Conservation (phyloP, 2,888 invertebrate genomes). For the Acanthopleura granulata region DNA sequence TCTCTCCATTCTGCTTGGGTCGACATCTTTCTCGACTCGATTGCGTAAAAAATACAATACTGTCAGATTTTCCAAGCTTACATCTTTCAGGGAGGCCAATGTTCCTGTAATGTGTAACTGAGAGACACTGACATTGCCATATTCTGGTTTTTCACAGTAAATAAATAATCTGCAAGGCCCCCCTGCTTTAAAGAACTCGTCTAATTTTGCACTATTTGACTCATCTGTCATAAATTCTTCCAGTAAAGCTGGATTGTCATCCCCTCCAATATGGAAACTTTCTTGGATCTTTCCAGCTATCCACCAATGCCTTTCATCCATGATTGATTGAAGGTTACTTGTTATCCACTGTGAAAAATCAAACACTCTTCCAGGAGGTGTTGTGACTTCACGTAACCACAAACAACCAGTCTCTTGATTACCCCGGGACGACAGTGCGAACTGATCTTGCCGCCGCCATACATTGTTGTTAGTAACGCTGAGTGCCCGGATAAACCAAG, state of each 20-base stretch:
- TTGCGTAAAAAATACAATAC: slow-evolving; percentile 66
- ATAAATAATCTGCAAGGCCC: slow-evolving; percentile 67
- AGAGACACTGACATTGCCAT: slow-evolving; percentile 48
- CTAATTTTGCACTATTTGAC: slow-evolving; percentile 60
- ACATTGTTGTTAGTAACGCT: slow-evolving; percentile 58
- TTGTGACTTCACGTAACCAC: background rate
- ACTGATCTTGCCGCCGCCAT: slow-evolving; percentile 48
- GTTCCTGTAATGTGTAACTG: slow-evolving; percentile 62
- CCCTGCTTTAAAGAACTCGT: slow-evolving; percentile 62
- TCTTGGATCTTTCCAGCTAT: slow-evolving; percentile 69
- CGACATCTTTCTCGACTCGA: slow-evolving; percentile 63
- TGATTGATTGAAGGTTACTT: slow-evolving; percentile 33
- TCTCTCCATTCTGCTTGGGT: slow-evolving; percentile 59
- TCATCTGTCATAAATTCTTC: slow-evolving; percentile 67
- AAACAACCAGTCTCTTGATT: slow-evolving; percentile 13
- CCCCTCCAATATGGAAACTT: slow-evolving; percentile 66
- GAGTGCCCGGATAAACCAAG: slow-evolving; percentile 38
- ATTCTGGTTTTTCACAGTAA: slow-evolving; percentile 61
- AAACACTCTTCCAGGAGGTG: background rate
- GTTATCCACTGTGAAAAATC: background rate
- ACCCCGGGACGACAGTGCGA: slow-evolving; percentile 26
- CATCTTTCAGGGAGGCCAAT: slow-evolving; percentile 60
- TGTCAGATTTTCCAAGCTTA: slow-evolving; percentile 55
- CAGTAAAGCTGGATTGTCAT: slow-evolving; percentile 63
- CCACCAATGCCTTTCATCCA: slow-evolving; percentile 71